A percentile compares a stretch with the other conserved stretches of the same genome.
Conservation (phyloP, 2,113 vertebrate genomes). For the Megaceryle torquata region DNA sequence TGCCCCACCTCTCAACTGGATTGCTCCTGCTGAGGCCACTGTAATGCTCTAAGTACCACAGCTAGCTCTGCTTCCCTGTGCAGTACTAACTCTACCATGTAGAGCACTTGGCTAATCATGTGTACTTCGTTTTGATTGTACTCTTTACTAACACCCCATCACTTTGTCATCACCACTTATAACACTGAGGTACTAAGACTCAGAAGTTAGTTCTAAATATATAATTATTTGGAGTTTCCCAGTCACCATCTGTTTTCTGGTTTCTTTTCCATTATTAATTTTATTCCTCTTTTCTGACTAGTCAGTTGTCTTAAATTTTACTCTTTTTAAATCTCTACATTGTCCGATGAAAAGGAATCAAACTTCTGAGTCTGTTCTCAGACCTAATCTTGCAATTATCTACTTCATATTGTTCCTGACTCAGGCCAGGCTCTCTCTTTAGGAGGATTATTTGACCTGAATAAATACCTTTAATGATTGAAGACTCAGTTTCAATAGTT, state of each 20-base stretch:
- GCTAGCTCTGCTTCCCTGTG: accelerated
- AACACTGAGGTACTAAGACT: background rate
- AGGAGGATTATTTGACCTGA: background rate
- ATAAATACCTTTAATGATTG: background rate
- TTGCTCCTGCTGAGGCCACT: background rate
- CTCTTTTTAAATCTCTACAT: background rate
- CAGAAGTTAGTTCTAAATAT: background rate
- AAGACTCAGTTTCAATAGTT: background rate
- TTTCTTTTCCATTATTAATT: background rate
- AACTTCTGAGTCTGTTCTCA: background rate
- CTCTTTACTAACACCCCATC: background rate
- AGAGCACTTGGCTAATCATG: background rate
- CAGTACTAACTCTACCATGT: background rate
- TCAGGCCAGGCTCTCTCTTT: background rate
- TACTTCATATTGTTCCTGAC: background rate
- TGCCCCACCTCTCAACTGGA: background rate
- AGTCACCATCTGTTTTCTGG: background rate
- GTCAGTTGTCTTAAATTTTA: background rate
- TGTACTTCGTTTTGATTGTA: background rate
- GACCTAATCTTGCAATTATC: slow-evolving; percentile 17
- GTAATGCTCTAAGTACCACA: background rate
- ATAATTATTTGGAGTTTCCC: background rate
- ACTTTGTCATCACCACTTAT: background rate
- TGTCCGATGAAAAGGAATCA: background rate
- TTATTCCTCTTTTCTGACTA: background rate